A percentile compares a stretch with the other conserved stretches of the same genome.
These are phyloP conservation scores for Shinisaurus crocodilurus DNA, from an alignment of 2,113 vertebrate species.

Conservation along the genomic window DNA sequence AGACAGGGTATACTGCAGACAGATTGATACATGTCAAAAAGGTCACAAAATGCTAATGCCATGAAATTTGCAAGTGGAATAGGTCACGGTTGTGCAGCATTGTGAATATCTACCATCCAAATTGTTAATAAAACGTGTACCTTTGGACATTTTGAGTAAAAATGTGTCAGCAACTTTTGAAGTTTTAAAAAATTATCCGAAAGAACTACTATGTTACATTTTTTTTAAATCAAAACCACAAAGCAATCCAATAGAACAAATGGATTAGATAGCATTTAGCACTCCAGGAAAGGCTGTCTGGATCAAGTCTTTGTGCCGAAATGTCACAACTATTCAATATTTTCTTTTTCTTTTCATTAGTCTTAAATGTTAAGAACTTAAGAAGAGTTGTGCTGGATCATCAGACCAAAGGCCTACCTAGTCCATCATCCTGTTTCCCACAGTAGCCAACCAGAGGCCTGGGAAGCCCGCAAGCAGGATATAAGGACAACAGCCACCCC, in stretches of 20 bases:
- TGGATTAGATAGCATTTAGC: background rate
- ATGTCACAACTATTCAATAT: background rate
- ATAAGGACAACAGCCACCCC: too few species aligned
- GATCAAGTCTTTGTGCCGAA: background rate
- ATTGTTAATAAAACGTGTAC: background rate
- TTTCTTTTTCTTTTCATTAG: background rate
- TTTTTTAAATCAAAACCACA: background rate
- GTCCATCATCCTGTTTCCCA: too few species aligned
- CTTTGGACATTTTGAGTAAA: background rate
- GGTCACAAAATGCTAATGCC: background rate
- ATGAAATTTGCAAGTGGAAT: background rate
- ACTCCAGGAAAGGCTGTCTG: background rate
- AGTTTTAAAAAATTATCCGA: background rate
- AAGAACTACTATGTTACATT: background rate
- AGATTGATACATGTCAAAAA: conserved; percentile 6
- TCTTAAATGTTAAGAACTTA: background rate
- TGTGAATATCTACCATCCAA: background rate
- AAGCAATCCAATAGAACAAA: background rate
- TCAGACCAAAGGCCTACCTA: too few species aligned
- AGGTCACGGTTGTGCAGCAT: background rate
- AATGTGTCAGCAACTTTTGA: background rate
- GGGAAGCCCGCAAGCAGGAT: background rate
- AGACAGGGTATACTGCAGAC: background rate
- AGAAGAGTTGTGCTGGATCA: background rate
- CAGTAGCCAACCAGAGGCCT: background rate